Evolutionary conservation across 2,888 invertebrate genomes (phyloP).

Genomic region (Camponotus fellah): DNA sequence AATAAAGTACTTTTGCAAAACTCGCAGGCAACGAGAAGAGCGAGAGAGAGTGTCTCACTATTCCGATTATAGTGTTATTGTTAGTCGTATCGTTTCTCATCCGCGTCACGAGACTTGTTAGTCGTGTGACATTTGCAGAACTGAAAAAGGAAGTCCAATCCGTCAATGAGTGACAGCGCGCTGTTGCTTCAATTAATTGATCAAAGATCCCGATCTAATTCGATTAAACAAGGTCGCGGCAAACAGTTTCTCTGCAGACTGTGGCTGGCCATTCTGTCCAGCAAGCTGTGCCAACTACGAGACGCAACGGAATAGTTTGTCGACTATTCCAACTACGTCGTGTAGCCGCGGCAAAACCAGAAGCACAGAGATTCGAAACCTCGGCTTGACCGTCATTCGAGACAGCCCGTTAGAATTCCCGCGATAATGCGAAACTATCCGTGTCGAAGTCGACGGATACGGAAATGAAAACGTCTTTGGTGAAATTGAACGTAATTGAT

Average conservation of each 20-base stretch:
- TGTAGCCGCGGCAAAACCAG: conserved; percentile 51
- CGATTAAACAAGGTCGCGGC: conserved; percentile 49
- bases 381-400: conserved; percentile 55
- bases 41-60: not conserved
- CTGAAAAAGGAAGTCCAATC: conserved; percentile 5
- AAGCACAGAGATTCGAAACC: conserved; percentile 56
- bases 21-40: conserved; percentile 9
- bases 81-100: not conserved
- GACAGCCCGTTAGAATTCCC: conserved; percentile 53
- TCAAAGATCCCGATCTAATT: conserved; percentile 49
- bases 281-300: conserved; percentile 56
- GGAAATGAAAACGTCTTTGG: conserved; percentile 39
- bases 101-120: not conserved
- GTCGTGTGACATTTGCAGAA: not conserved
- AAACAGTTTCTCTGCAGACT: conserved; percentile 41
- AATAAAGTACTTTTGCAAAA: conserved; percentile 39
- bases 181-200: conserved; percentile 39
- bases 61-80: conserved; percentile 19
- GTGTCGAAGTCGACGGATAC: conserved; percentile 37
- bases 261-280: conserved; percentile 31
- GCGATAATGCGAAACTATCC: conserved; percentile 53
- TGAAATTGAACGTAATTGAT: conserved; percentile 6
- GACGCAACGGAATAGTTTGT: conserved; percentile 74
- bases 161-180: not conserved
- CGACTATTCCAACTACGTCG: conserved; percentile 72